Evolutionary conservation across 2,797 vertebrate species (phyloP).

Genomic region (Aeoliscus strigatus): DNA sequence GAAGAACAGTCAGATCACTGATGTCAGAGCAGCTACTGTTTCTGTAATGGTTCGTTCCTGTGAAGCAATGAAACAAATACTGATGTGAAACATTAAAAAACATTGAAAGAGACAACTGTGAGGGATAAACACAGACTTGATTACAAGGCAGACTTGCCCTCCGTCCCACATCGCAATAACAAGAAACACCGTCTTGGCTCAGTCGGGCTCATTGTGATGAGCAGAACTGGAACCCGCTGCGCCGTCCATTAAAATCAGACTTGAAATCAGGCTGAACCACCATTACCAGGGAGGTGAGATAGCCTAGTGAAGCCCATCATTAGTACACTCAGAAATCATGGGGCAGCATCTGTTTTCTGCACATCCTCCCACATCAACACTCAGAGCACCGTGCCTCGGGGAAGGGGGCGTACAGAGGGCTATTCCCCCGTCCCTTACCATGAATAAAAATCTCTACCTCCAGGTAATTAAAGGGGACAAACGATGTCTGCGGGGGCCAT

Average conservation of each 20-base stretch:
- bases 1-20: no score
- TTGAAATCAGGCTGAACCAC: conserved; percentile 61
- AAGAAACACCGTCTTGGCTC: conserved; percentile 25
- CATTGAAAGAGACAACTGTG: no score
- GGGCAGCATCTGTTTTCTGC: conserved; percentile 69
- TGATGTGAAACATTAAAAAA: no score
- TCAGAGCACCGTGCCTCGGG: conserved; percentile 53
- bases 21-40: no score
- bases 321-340: conserved; percentile 67
- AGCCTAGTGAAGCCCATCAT: conserved; percentile 62
- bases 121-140: conserved; percentile 9
- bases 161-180: conserved; percentile 7
- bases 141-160: conserved; percentile 3
- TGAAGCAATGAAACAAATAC: no score
- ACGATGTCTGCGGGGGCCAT: conserved; percentile 56
- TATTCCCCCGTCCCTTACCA: conserved; percentile 63
- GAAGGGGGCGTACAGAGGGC: conserved; percentile 38
- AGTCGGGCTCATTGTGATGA: conserved; percentile 35
- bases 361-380: conserved; percentile 65
- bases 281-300: conserved; percentile 58
- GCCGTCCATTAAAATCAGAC: conserved; percentile 58
- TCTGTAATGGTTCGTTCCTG: no score
- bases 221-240: conserved; percentile 38
- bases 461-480: conserved; percentile 71
- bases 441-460: conserved; percentile 70